These are phyloP conservation scores for Eurytoma adleriae DNA, from an alignment of 2,888 invertebrate species.

Conservation along the genomic window DNA sequence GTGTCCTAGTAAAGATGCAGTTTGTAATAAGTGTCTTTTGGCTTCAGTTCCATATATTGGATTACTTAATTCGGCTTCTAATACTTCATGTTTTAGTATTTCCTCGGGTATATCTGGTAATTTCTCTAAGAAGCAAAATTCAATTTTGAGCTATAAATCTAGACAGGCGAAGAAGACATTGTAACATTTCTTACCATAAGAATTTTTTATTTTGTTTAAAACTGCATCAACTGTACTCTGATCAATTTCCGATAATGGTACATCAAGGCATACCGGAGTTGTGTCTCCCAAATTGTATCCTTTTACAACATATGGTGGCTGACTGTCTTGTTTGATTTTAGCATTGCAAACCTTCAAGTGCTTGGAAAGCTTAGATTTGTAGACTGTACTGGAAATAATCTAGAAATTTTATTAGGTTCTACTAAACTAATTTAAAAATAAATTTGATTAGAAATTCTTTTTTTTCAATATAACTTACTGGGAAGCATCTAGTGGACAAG, in stretches of 20 bases:
- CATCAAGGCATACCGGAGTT: conserved; percentile 55
- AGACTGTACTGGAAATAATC: conserved; percentile 80
- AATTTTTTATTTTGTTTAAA: conserved; percentile 67
- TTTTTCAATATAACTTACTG: conserved; percentile 78
- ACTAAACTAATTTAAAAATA: conserved; percentile 12
- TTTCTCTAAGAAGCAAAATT: conserved; percentile 62
- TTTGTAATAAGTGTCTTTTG: conserved; percentile 87
- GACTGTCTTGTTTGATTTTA: conserved; percentile 74
- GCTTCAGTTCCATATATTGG: conserved; percentile 81
- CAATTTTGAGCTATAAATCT: conserved; percentile 16
- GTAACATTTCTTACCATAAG: conserved; percentile 64
- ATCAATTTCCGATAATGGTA: conserved; percentile 66
- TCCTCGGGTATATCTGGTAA: conserved; percentile 74
- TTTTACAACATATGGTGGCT: conserved; percentile 78
- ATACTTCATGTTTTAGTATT: conserved; percentile 74
- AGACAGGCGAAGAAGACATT: background rate
- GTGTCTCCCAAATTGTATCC: conserved; percentile 76
- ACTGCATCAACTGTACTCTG: conserved; percentile 63
- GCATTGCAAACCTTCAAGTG: conserved; percentile 87
- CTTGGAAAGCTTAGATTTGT: conserved; percentile 81
- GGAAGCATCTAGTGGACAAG: conserved; percentile 85
- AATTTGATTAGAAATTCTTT: conserved; percentile 47
- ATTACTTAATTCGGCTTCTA: conserved; percentile 77
- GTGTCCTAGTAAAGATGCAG: conserved; percentile 85
- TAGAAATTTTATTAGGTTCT: conserved; percentile 58